These are phyloP conservation scores for Goniozus legneri DNA, from an alignment of 1,140 invertebrate species.

Conservation along the genomic window DNA sequence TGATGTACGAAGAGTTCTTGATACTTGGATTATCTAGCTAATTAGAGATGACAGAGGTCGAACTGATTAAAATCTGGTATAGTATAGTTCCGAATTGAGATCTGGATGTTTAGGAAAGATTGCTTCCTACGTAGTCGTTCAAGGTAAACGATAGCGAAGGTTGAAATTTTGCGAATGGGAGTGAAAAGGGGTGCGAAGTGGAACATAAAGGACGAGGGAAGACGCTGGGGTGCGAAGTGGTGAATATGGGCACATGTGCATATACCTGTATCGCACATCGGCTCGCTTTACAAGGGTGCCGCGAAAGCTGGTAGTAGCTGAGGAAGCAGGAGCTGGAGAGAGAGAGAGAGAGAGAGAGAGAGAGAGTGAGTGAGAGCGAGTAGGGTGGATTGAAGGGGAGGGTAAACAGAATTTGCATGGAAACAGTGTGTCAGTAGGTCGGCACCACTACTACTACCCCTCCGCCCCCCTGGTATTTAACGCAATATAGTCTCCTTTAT, in stretches of 20 bases:
- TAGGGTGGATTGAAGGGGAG: slow-evolving; percentile 24
- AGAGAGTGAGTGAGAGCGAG: slow-evolving; percentile 9
- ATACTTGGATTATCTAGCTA: too few relatives aligned
- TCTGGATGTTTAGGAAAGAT: too few relatives aligned
- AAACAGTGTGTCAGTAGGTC: slow-evolving; percentile 51
- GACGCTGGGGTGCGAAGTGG: slow-evolving; percentile 11
- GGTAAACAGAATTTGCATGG: slow-evolving; percentile 52
- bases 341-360: slow-evolving; percentile 12
- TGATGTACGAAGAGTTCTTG: too few relatives aligned
- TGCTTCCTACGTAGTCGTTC: too few relatives aligned
- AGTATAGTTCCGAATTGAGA: too few relatives aligned
- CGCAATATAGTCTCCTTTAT: slow-evolving; percentile 17
- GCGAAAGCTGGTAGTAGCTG: slow-evolving; percentile 10
- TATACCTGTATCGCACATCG: slow-evolving; percentile 27
- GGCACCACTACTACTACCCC: slow-evolving; percentile 25
- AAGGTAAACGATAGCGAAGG: too few relatives aligned
- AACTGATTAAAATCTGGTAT: too few relatives aligned
- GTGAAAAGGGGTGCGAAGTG: slow-evolving; percentile 5
- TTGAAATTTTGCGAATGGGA: too few relatives aligned
- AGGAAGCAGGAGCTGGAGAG: slow-evolving; percentile 17
- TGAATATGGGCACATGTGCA: slow-evolving; percentile 21
- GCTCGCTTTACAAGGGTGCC: slow-evolving; percentile 17
- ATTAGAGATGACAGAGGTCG: too few relatives aligned
- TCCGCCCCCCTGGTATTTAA: slow-evolving; percentile 33
- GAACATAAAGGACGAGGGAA: background rate